A percentile compares a stretch with the other conserved stretches of the same genome.
phyloP scores from a whole-genome alignment of 1,140 invertebrate species.

The Drosophila orena region DNA sequence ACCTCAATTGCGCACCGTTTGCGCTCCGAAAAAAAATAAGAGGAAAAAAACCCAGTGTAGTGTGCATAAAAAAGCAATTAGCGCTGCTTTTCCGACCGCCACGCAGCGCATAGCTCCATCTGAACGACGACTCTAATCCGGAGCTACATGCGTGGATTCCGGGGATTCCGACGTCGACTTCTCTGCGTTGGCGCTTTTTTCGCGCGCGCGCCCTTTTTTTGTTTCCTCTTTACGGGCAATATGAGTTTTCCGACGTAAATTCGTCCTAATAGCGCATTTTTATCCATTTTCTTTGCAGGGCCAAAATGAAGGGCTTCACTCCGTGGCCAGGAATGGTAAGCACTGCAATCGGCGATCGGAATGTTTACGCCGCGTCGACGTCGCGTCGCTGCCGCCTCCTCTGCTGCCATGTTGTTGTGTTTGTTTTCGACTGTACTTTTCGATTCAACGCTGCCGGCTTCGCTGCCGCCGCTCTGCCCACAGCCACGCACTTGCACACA shows the following conservation, averaged over 20 bases:
- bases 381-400: slow-evolving; percentile 47
- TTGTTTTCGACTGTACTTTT: slow-evolving; percentile 83
- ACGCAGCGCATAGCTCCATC: slow-evolving; percentile 5
- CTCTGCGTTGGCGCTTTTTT: slow-evolving; percentile 80
- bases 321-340: slow-evolving; percentile 97
- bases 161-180: slow-evolving; percentile 40
- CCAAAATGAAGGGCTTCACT: slow-evolving; percentile 97
- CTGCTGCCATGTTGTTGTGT: slow-evolving; percentile 57
- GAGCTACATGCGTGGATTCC: slow-evolving; percentile 7
- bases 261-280: slow-evolving; percentile 22
- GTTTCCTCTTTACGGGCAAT: slow-evolving; percentile 9
- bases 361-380: slow-evolving; percentile 47
- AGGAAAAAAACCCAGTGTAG: slow-evolving; percentile 23
- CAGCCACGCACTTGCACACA: slow-evolving; percentile 69
- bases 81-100: slow-evolving; percentile 22
- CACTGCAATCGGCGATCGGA: slow-evolving; percentile 62
- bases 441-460: slow-evolving; percentile 47
- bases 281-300: slow-evolving; percentile 89
- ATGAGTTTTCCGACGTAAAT: slow-evolving; percentile 6
- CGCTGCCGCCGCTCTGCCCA: slow-evolving; percentile 32
- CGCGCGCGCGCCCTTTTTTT: slow-evolving; percentile 63
- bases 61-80: slow-evolving; percentile 46
- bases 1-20: slow-evolving; percentile 63
- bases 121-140: neutral
- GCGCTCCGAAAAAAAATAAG: slow-evolving; percentile 34